Percentiles rank a stretch among this genome's conserved stretches.
These are phyloP conservation scores for Aramus guarauna DNA, from an alignment of 2,113 vertebrate species.

Conservation along the genomic window DNA sequence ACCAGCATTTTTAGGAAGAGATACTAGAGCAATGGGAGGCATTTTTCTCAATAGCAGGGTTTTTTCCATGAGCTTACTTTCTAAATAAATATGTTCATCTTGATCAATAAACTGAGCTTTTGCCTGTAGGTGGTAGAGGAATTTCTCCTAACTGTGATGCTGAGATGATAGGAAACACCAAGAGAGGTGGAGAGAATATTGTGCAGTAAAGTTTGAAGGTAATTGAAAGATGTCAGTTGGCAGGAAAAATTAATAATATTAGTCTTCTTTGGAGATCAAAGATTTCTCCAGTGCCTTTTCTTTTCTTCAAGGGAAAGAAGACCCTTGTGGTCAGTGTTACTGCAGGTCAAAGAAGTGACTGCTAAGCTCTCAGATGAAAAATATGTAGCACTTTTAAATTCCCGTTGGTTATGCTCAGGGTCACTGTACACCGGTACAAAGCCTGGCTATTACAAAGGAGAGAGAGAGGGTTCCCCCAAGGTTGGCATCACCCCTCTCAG, in stretches of 20 bases:
- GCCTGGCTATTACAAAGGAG: neutral
- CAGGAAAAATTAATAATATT: neutral
- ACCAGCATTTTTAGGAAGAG: neutral
- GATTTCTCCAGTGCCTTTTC: neutral
- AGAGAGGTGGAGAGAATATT: neutral
- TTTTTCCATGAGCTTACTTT: neutral
- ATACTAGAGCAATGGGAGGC: neutral
- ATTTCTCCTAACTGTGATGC: fast-evolving
- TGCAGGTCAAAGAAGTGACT: neutral
- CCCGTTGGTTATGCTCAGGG: neutral
- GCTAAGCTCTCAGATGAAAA: neutral
- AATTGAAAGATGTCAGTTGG: neutral
- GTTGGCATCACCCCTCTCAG: neutral
- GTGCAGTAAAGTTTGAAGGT: neutral
- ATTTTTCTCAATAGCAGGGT: neutral
- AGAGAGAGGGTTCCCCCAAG: neutral
- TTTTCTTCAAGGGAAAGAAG: neutral
- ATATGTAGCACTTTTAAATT: neutral
- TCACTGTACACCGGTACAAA: neutral
- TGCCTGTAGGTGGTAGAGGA: neutral
- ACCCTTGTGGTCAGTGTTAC: neutral
- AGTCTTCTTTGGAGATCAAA: neutral
- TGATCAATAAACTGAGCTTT: neutral
- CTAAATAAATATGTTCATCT: neutral
- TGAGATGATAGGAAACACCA: neutral